phyloP scores from a whole-genome alignment of 2,113 vertebrate species.

The Otolemur garnettii region DNA sequence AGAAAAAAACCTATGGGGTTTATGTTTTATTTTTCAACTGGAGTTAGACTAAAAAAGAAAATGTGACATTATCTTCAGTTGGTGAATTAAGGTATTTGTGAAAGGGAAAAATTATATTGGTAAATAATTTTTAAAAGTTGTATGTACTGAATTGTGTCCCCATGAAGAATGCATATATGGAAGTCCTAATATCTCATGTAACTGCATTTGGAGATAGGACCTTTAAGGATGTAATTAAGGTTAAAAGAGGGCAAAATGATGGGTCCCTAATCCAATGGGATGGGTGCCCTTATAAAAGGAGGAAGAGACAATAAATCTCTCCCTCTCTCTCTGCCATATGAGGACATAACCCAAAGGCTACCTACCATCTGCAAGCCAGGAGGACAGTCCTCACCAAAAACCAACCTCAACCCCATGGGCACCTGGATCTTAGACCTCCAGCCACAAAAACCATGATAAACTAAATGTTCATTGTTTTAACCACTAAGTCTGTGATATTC shows the following conservation, averaged over 20 bases:
- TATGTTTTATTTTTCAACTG: conserved; percentile 33
- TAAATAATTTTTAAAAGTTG: neutral
- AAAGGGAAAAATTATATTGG: neutral
- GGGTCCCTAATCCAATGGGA: neutral
- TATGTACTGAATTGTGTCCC: neutral
- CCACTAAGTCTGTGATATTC: neutral
- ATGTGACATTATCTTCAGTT: neutral
- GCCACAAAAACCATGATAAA: neutral
- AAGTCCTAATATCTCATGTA: neutral
- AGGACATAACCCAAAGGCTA: neutral
- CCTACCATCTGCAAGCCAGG: neutral
- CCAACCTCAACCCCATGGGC: neutral
- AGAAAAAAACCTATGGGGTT: neutral
- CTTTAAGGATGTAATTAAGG: neutral
- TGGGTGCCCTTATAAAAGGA: rapidly evolving
- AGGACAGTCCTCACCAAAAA: neutral
- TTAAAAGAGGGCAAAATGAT: neutral
- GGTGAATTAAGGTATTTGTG: neutral
- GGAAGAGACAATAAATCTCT: neutral
- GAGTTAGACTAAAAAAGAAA: conserved; percentile 3
- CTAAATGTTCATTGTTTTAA: no score
- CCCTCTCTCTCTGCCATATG: no score
- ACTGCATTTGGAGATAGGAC: neutral
- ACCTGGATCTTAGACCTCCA: neutral
- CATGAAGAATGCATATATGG: neutral